Base-by-base conservation (phyloP, 2,888 invertebrate species). In the Julus scanicus region DNA sequence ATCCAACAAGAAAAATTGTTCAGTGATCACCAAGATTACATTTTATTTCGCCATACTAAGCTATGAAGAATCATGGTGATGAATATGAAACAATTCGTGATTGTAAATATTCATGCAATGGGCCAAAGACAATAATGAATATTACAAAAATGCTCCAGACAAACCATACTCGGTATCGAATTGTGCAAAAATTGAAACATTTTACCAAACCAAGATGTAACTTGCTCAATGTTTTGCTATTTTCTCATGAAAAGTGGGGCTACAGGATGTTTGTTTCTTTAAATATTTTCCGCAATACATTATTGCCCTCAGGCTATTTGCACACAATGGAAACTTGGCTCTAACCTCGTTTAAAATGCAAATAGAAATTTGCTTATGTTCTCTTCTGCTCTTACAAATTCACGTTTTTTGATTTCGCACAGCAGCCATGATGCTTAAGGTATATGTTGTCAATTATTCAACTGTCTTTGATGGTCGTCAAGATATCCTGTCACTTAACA, bases 191-290 rank as follows among this genome's bases (percentile, higher is more conserved):
- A 44, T 44, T 44, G 44, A 44, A 44, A 44, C 4, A 44, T 6
- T 5, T 44, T 3, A 44, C n/a, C n/a, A 44, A 44, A 44, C 44
- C 44, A 5, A 44, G 44, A 44, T 44, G 44, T 44, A 6, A 44
- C 44, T 44, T 44, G 6, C 44, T 44, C 4, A 44, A 6, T 44
- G 6, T 44, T 44, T 6, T 44, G 44, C 44, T 6, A 44, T 80
- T 20, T 37, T 80, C 11, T 20, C 37, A 1, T 20, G 11, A 80
- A 80, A 80, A 37, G 29, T 37, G 29, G 11, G 13, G 13, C 80
- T 37, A 37, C 80, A 80, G 80, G 37, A 80, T 80, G 80, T 80
- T 80, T 80, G 80, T 80, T 80, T 80, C 63, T 13, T 80, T 37
- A 80, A 80, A 20, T 13, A 80, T 20, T 80, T 80, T 80, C 80